Evolutionary conservation across 2,888 invertebrate species (phyloP).

Genomic region (Orthosia gracilis): DNA sequence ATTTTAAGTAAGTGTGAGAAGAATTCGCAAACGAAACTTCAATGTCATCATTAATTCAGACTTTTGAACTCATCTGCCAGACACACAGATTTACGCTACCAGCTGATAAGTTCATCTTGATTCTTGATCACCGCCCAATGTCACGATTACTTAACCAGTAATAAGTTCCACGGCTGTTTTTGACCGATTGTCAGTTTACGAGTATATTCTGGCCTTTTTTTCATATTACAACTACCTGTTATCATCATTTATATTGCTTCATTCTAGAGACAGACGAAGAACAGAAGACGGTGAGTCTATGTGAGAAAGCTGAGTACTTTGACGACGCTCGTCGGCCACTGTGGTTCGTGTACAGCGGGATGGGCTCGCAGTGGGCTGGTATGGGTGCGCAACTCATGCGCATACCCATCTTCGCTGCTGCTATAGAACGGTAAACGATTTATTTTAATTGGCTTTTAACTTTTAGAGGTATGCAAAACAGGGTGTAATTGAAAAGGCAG

Average conservation of each 20-base stretch:
- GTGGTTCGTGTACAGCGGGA: slow-evolving; percentile 94
- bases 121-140: background rate
- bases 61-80: background rate
- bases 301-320: slow-evolving; percentile 74
- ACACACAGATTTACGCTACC: background rate
- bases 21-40: background rate
- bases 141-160: background rate
- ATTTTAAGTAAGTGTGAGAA: slow-evolving; percentile 73
- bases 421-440: slow-evolving; percentile 84
- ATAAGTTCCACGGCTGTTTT: background rate
- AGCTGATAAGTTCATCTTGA: background rate
- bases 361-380: slow-evolving; percentile 94
- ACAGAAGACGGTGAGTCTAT: slow-evolving; percentile 70
- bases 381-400: slow-evolving; percentile 93
- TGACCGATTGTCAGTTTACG: background rate
- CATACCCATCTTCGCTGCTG: slow-evolving; percentile 91
- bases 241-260: background rate
- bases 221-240: background rate
- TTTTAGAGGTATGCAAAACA: too few relatives aligned
- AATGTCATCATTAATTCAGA: background rate
- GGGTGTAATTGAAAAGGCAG: too few relatives aligned
- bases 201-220: background rate
- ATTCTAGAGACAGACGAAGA: slow-evolving; percentile 75
- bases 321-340: slow-evolving; percentile 86
- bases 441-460: background rate